These are phyloP conservation scores for Zaprionus kolodkinae DNA, from an alignment of 1,140 invertebrate species.

Conservation along the genomic window DNA sequence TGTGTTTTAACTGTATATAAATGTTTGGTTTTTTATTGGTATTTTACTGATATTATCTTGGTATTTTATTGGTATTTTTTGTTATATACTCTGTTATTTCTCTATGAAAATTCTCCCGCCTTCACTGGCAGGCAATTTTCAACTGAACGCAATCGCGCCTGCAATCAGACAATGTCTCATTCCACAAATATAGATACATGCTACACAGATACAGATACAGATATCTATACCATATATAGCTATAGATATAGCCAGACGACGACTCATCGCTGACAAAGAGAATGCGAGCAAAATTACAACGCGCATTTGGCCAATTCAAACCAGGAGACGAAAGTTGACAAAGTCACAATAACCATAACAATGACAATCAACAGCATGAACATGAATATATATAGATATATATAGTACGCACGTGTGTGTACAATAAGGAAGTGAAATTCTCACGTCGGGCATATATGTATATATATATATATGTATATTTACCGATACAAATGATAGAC, in stretches of 20 bases:
- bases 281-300: constrained; percentile 33
- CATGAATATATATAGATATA: constrained; percentile 16
- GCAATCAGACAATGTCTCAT: constrained; percentile 37
- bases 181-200: constrained; percentile 28
- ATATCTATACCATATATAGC: constrained; percentile 30
- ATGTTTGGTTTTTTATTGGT: not conserved
- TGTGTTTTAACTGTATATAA: not conserved
- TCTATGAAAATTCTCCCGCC: constrained; percentile 45
- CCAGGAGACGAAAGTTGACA: constrained; percentile 32
- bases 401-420: not conserved
- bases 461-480: constrained; percentile 41
- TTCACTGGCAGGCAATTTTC: constrained; percentile 54
- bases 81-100: not conserved
- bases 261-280: constrained; percentile 44
- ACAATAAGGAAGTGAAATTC: not conserved
- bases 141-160: constrained; percentile 50
- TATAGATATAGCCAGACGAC: constrained; percentile 1
- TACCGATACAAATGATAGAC: constrained; percentile 33
- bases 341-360: constrained; percentile 32
- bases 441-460: not conserved
- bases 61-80: not conserved
- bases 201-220: constrained; percentile 28
- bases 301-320: constrained; percentile 58
- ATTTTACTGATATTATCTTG: not conserved
- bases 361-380: constrained; percentile 8